Conservation (phyloP, 2,888 invertebrate species). For the Himalopsyche anomala region DNA sequence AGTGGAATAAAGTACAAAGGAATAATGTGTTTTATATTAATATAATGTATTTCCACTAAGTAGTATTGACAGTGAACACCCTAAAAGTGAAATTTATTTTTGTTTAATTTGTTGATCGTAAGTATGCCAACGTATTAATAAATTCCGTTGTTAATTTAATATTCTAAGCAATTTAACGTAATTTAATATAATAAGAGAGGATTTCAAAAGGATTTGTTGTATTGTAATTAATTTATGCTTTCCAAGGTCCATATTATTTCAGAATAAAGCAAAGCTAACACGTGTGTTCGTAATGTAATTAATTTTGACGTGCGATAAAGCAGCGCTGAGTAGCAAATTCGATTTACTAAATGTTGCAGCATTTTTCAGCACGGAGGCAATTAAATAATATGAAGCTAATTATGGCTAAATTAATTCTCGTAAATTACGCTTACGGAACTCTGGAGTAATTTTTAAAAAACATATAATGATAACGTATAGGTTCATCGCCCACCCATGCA, state of each 20-base stretch:
- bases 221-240: background rate
- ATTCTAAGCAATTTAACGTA: too few species aligned
- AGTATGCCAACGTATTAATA: too few species aligned
- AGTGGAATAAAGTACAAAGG: too few species aligned
- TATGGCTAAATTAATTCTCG: background rate
- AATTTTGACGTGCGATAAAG: constrained; percentile 15
- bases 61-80: too few species aligned
- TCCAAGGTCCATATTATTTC: constrained; percentile 1
- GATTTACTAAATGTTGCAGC: background rate
- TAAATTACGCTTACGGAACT: background rate
- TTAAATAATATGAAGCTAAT: background rate
- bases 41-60: too few species aligned
- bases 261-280: background rate
- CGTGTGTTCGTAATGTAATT: constrained; percentile 18
- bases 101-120: too few species aligned
- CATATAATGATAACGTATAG: too few species aligned
- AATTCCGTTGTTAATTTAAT: too few species aligned
- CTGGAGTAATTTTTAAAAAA: background rate
- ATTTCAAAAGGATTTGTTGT: background rate
- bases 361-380: constrained; percentile 7
- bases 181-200: too few species aligned
- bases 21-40: too few species aligned
- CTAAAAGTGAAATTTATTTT: too few species aligned
- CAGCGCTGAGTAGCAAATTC: background rate
- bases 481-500: too few species aligned